Evolutionary conservation across 2,797 vertebrate genomes (phyloP).

Genomic region (Gymnodraco acuticeps): DNA sequence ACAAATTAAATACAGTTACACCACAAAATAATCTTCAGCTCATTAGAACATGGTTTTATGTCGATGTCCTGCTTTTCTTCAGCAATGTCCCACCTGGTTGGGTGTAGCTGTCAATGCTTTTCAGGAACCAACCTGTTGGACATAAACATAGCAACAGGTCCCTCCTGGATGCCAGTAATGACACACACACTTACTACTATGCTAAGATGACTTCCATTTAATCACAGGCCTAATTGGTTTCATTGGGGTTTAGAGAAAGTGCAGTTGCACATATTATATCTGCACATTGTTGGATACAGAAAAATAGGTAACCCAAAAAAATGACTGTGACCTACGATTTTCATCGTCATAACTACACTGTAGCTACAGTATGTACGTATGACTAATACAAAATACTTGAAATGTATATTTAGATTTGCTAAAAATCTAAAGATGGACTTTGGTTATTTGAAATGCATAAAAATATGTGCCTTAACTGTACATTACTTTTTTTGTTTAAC

Average conservation of each 20-base stretch:
- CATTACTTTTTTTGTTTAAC: not conserved
- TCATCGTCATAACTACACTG: no score
- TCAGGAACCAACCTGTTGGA: slow-evolving; percentile 29
- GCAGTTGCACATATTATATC: slow-evolving; percentile 23
- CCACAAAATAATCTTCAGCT: not conserved
- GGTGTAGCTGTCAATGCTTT: slow-evolving; percentile 20
- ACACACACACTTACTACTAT: slow-evolving; percentile 37
- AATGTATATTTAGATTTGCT: not conserved
- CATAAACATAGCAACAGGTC: slow-evolving; percentile 55
- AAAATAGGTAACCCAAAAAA: no score
- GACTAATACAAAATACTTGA: no score
- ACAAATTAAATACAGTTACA: not conserved
- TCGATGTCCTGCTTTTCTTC: not conserved
- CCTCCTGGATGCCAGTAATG: slow-evolving; percentile 57
- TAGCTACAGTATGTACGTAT: no score
- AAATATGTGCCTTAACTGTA: not conserved
- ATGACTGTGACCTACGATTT: no score
- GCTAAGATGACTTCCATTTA: slow-evolving; percentile 49
- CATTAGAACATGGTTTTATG: not conserved
- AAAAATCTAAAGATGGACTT: not conserved
- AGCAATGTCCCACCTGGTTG: slow-evolving; percentile 19
- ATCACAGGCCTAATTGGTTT: slow-evolving; percentile 75
- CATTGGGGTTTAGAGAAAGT: slow-evolving; percentile 46
- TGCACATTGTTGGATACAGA: not conserved
- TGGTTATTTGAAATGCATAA: not conserved